Conservation (phyloP, 2,888 invertebrate species). For the Horisme vitalbata region DNA sequence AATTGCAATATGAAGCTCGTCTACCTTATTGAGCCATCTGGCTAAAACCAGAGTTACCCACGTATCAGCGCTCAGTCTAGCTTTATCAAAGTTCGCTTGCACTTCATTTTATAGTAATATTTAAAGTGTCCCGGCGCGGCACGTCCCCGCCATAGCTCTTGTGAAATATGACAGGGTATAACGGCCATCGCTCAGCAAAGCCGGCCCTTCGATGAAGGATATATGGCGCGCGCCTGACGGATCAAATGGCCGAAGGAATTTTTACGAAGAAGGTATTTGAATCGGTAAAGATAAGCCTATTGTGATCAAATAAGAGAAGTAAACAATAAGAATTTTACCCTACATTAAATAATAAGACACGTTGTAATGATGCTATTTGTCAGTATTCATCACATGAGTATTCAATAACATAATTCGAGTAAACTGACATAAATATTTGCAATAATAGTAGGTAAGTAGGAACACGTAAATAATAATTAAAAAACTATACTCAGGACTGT, state of each 20-base stretch:
- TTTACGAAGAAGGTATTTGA: too few relatives aligned
- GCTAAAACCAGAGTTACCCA: constrained; percentile 2
- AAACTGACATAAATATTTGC: too few relatives aligned
- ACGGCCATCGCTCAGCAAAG: constrained; percentile 66
- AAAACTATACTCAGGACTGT: too few relatives aligned
- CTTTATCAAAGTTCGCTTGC: constrained; percentile 26
- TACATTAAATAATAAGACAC: too few relatives aligned
- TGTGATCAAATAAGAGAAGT: too few relatives aligned
- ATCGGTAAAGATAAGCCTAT: too few relatives aligned
- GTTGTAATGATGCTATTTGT: too few relatives aligned
- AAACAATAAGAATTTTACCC: too few relatives aligned
- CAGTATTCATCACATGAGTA: too few relatives aligned
- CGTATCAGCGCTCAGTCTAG: constrained; percentile 19
- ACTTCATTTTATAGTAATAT: constrained; percentile 26
- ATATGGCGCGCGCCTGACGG: constrained; percentile 67
- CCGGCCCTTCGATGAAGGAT: constrained; percentile 64
- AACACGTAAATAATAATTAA: too few relatives aligned
- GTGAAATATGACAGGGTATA: constrained; percentile 71
- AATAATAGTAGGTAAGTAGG: too few relatives aligned
- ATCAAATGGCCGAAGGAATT: constrained; percentile 37
- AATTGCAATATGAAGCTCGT: not conserved
- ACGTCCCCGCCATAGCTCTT: constrained; percentile 70
- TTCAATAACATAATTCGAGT: too few relatives aligned
- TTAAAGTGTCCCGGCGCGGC: constrained; percentile 41
- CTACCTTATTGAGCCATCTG: not conserved